Evolutionary conservation across 2,113 vertebrate species (phyloP), one percentile per base, ranked within the genome.

Genomic region (Triplophysa tibetana): DNA sequence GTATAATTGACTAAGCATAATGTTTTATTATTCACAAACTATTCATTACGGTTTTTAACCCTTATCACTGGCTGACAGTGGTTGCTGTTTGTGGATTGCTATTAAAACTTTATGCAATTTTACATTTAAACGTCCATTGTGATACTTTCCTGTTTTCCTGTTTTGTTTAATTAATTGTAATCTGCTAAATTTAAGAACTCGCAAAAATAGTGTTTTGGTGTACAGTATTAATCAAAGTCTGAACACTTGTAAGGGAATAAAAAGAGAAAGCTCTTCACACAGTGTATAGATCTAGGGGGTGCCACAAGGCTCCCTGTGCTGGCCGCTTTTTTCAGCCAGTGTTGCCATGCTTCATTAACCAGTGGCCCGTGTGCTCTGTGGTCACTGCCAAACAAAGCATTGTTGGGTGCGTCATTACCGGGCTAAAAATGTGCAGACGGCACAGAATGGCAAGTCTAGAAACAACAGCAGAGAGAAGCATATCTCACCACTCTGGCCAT

Each of bases 401-500:
- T 61, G 72, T 66, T 65, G 16, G n/a, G 62, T 56, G 72, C 3
- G 45, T 70, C 77, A 80, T 62, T 19, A 56, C 33, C 69, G 62
- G 48, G 8, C 33, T 60, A 83, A 61, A 48, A 77, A 80, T 68
- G 68, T 65, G 74, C 68, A 72, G 78, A 80, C 48, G 29, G 60
- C 41, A 80, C 62, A 66, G 24, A 63, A 65, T 63, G 66, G 68
- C 8, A 65, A 29, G 17, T 4, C 77, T 24, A 82, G 33, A 65
- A 73, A 72, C 52, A 73, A 66, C 14, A 81, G 67, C 82, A 70
- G 48, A 70, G 68, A 45, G 11, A 45, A 43, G 38, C 52, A n/a
- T 48, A 61, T 9, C 41, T 26, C 13, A 10, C 58, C 23, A 78
- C 17, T 72, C 24, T 38, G 19, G 3, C 70, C 13, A 60, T 43